Percentiles rank a stretch among this genome's conserved stretches.
Conservation (phyloP, 2,113 vertebrate species). For the Gallinago jamesoni region DNA sequence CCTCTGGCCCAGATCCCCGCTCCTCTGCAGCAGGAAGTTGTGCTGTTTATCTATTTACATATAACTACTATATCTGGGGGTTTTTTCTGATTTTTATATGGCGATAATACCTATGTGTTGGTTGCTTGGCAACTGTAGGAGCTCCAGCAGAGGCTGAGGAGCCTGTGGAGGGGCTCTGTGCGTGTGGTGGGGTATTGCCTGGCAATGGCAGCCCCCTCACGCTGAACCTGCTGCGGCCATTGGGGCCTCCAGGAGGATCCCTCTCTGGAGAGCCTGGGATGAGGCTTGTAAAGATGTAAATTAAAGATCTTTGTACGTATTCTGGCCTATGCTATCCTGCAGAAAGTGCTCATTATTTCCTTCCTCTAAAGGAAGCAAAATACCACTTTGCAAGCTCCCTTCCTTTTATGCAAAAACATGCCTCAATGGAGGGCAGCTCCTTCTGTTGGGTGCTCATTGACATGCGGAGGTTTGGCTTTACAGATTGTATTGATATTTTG, state of each 20-base stretch:
- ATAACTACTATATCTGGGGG: neutral
- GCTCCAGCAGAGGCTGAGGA: slow-evolving; percentile 1
- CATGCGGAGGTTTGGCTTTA: neutral
- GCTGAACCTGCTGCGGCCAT: fast-evolving
- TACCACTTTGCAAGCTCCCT: neutral
- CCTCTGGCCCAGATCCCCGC: neutral
- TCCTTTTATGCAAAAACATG: neutral
- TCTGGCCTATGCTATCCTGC: neutral
- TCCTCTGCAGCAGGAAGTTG: neutral
- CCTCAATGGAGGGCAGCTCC: neutral
- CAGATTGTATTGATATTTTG: neutral
- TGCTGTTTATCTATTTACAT: fast-evolving
- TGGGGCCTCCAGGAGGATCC: neutral
- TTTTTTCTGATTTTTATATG: neutral
- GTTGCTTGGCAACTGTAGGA: slow-evolving; percentile 56
- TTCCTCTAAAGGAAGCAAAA: neutral
- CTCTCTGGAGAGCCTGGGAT: neutral
- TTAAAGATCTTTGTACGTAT: neutral
- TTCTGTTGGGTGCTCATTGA: neutral
- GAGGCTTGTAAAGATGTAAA: neutral
- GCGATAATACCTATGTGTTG: neutral
- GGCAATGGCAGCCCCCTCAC: neutral
- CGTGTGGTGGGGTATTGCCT: neutral
- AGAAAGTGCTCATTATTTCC: neutral
- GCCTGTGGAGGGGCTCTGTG: neutral